Evolutionary conservation across 2,797 vertebrate species (phyloP), one percentile per base, ranked within the genome.

Genomic region (Babyrousa celebensis): DNA sequence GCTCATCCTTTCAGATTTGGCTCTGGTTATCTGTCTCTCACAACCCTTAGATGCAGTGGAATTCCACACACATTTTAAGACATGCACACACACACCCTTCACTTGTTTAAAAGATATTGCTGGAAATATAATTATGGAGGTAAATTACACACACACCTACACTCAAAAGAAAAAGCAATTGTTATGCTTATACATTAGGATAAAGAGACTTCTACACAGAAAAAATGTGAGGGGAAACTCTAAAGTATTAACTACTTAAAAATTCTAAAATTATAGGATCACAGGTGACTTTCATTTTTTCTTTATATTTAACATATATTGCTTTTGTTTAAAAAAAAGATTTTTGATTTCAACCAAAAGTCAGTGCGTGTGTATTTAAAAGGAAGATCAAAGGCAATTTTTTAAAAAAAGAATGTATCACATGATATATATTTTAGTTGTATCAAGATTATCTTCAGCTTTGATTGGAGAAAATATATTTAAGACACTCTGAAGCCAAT

Each of bases 381-480:
- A 92, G 40, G 40, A 85, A 93, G 43, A 80, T 21, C 12, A 96
- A 95, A 92, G 20, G 23, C 15, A 54, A n/a, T 68, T 36, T 75
- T 96, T 82, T 70, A 36, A 75, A 63, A 89, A 15, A 21, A 87
- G 71, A 48, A 78, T 25, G 11, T 75, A 79, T 32, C n/a, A 72
- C 15, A 62, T 68, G n/a, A 80, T 36, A 62, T 3, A 71, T 1
- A 74, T 36, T 95, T 68, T 54, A 86, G 93, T 62, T 80, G 6
- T 85, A 86, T 40, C 70, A 65, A 79, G 60, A 17, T 82, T 89
- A 79, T 58, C 40, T 93, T 87, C 60, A 63, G 43, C 29, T 92
- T 75, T 85, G 18, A 43, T 12, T 94, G 6, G 40, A 96, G n/a
- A 85, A 95, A 97, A 93, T 25, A 85, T 52, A 71, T 70, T 94